Conservation (phyloP, 2,888 invertebrate species). For the Dione vanillae region DNA sequence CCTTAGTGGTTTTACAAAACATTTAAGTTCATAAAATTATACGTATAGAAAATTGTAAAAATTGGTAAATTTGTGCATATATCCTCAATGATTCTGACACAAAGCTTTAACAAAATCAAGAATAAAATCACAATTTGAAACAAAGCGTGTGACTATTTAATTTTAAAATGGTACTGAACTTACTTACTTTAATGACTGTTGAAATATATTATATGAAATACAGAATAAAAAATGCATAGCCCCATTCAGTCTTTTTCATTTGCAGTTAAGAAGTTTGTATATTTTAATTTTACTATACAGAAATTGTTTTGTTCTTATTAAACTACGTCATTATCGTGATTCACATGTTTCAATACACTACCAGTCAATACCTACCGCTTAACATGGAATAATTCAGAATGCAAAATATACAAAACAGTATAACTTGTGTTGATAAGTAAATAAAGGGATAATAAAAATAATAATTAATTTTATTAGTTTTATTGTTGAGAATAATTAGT, state of each 20-base stretch:
- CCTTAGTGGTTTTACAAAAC: too few relatives aligned
- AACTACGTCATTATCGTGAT: constrained; percentile 9
- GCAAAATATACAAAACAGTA: not conserved
- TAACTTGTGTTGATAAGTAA: not conserved
- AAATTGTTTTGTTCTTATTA: not conserved
- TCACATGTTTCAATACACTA: constrained; percentile 8
- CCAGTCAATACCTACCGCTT: constrained; percentile 9
- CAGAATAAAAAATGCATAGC: not conserved
- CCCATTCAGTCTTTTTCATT: not conserved
- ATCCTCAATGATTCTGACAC: too few relatives aligned
- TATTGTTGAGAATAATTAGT: too few relatives aligned
- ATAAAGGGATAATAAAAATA: too few relatives aligned
- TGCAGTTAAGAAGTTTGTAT: not conserved
- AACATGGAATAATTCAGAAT: not conserved
- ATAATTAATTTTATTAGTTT: too few relatives aligned
- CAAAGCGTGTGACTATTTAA: not conserved
- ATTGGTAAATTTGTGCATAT: too few relatives aligned
- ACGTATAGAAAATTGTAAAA: too few relatives aligned
- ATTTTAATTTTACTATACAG: not conserved
- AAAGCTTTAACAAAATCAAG: not conserved
- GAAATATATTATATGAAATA: not conserved
- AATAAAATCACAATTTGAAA: not conserved
- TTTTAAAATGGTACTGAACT: too few relatives aligned
- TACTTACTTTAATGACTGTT: not conserved
- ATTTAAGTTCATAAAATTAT: too few relatives aligned